These are phyloP conservation scores for Sitta europaea DNA, from an alignment of 2,113 vertebrate genomes.

Conservation along the genomic window DNA sequence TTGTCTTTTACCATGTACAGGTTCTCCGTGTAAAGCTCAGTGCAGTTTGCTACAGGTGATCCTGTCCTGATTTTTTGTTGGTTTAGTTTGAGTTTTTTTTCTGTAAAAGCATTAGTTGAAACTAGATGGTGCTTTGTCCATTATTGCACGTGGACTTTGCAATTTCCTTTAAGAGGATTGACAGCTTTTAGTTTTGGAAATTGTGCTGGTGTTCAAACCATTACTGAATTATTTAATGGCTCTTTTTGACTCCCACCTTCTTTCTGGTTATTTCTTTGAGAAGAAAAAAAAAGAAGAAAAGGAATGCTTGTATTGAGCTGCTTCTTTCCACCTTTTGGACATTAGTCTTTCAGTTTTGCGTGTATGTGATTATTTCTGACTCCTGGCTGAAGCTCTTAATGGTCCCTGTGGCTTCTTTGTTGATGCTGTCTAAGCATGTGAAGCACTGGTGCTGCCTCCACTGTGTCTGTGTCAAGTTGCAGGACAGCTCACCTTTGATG, in stretches of 20 bases:
- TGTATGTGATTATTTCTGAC: not conserved
- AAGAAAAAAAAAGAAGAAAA: not conserved
- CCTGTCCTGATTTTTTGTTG: not conserved
- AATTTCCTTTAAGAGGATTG: not conserved
- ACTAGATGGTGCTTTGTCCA: not conserved
- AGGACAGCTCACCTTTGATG: not conserved
- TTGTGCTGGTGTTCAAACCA: not conserved
- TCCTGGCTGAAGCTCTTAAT: not conserved
- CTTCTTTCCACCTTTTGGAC: not conserved
- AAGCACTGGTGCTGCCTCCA: not conserved
- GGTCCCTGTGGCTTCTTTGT: not conserved
- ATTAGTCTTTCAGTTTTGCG: not conserved
- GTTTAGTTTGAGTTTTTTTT: not conserved
- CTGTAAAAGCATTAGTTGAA: not conserved
- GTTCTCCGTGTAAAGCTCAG: not conserved
- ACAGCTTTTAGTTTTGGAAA: not conserved
- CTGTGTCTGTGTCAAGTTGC: not conserved
- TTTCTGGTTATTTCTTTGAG: not conserved
- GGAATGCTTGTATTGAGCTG: not conserved
- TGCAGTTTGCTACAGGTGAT: not conserved
- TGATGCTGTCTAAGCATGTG: fast-evolving
- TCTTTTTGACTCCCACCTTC: not conserved
- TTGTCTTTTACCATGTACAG: not conserved
- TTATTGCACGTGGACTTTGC: not conserved
- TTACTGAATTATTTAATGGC: not conserved